phyloP scores from a whole-genome alignment of 2,797 vertebrate genomes.

The Etheostoma nigrum region DNA sequence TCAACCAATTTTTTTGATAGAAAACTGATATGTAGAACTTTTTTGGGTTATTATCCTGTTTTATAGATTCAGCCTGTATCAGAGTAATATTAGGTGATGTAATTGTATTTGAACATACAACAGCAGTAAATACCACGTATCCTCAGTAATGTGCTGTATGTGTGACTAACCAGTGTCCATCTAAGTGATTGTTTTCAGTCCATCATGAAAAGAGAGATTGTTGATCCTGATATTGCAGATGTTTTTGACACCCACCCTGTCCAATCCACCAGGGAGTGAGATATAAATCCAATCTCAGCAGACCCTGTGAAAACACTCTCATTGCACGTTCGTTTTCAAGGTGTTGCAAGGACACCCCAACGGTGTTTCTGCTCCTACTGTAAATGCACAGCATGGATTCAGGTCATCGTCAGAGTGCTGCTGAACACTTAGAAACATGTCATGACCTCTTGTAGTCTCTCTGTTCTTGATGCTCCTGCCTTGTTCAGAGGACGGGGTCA shows the following conservation, averaged over 20 bases:
- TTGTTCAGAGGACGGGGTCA: slow-evolving; percentile 55
- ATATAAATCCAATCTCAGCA: slow-evolving; percentile 57
- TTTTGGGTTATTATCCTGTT: not conserved
- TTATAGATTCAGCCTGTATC: not conserved
- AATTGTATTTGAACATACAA: slow-evolving; percentile 5
- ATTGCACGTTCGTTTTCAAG: slow-evolving; percentile 23
- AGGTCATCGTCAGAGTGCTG: slow-evolving; percentile 32
- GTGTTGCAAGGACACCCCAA: slow-evolving; percentile 31
- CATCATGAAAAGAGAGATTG: slow-evolving; percentile 12
- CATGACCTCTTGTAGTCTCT: slow-evolving; percentile 51
- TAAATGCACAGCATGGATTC: slow-evolving; percentile 40
- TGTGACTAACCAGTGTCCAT: slow-evolving; percentile 5
- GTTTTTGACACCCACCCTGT: slow-evolving; percentile 27
- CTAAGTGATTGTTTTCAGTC: slow-evolving; percentile 5
- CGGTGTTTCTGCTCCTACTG: slow-evolving; percentile 11
- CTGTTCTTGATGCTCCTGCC: slow-evolving; percentile 40
- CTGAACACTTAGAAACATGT: slow-evolving; percentile 45
- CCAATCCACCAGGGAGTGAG: not conserved
- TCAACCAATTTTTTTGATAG: not conserved
- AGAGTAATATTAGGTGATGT: not conserved
- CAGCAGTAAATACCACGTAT: not conserved
- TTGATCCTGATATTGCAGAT: slow-evolving; percentile 39
- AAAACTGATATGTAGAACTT: not conserved
- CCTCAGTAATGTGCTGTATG: not conserved
- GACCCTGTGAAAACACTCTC: slow-evolving; percentile 43